Evolutionary conservation across 2,113 vertebrate genomes (phyloP), one percentile per base, ranked within the genome.

Genomic region (Hylia prasina): DNA sequence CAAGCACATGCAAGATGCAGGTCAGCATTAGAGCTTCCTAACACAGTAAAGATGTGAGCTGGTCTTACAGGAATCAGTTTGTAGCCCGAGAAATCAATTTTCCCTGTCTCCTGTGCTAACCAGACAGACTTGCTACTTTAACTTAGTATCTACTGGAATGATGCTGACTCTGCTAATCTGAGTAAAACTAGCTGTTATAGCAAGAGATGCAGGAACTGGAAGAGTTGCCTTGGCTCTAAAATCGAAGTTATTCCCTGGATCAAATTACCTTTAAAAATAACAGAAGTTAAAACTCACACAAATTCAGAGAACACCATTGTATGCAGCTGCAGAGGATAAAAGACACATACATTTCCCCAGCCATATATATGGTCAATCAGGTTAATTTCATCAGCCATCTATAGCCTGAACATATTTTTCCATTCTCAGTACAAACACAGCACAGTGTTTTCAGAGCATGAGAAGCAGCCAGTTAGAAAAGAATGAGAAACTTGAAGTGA

Each of bases 401-500:
- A 79, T 15, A 88, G 71, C 23, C 39, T 54, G 15, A 79, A 82
- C 17, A 19, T 44, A 70, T 66, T 89, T 91, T 90, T 85, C 71
- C 50, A 42, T 54, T 80, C 75, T 88, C 68, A 47, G 24, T 85
- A 54, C 35, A 84, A 89, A 79, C 35, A 80, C 20, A 57, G 64
- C 35, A 76, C 64, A 77, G 35, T 1, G 2, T 80, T 94, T 81
- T 76, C 73, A 85, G 90, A 69, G 75, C 42, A 85, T 51, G 15
- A 87, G 84, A 92, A 69, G 64, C 82, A 95, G 70, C 7, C 90
- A 88, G 75, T 58, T 60, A 90, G 84, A 85, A 96, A 91, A 96
- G 82, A 95, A 93, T 63, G 45, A 93, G 78, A 82, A 95, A 92
- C 85, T 45, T 85, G 42, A 91, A 96, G 39, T 40, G 85, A 96